These are phyloP conservation scores for Heteropelma amictum DNA, from an alignment of 2,888 invertebrate genomes.

Conservation along the genomic window DNA sequence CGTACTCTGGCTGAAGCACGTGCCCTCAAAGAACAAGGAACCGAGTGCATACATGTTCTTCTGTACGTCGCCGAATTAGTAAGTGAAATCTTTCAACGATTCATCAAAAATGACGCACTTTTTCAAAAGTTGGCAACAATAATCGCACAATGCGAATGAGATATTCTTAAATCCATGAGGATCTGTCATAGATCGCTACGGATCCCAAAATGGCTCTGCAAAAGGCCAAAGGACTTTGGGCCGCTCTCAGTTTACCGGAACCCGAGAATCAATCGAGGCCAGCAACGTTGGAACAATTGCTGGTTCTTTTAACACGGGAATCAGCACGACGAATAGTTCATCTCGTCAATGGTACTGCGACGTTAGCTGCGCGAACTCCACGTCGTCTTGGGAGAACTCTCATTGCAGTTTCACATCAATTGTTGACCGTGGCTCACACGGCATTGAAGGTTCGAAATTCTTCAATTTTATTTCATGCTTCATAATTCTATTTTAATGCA, in stretches of 20 bases:
- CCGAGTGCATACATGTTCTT: constrained; percentile 86
- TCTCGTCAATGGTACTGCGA: constrained; percentile 85
- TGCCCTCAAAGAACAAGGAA: constrained; percentile 88
- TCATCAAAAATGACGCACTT: not conserved
- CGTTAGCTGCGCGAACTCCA: constrained; percentile 81
- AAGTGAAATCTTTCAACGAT: constrained; percentile 66
- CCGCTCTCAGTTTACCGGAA: constrained; percentile 85
- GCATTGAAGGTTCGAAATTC: constrained; percentile 81
- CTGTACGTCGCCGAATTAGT: constrained; percentile 89
- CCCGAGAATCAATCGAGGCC: constrained; percentile 92
- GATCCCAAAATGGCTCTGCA: constrained; percentile 87
- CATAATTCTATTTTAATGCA: constrained; percentile 1
- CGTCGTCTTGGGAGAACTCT: constrained; percentile 67
- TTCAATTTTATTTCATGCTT: no score
- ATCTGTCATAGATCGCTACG: constrained; percentile 82
- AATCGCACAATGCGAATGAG: no score
- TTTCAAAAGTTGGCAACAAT: no score
- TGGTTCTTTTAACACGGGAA: constrained; percentile 88
- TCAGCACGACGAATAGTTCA: constrained; percentile 88
- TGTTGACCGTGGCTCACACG: constrained; percentile 82
- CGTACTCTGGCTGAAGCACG: constrained; percentile 89
- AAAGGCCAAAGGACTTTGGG: constrained; percentile 87
- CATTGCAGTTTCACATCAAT: constrained; percentile 78
- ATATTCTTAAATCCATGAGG: not conserved
- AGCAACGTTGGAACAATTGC: constrained; percentile 86